Base-by-base conservation (phyloP, 2,797 vertebrate species). In the Sebastes miniatus region DNA sequence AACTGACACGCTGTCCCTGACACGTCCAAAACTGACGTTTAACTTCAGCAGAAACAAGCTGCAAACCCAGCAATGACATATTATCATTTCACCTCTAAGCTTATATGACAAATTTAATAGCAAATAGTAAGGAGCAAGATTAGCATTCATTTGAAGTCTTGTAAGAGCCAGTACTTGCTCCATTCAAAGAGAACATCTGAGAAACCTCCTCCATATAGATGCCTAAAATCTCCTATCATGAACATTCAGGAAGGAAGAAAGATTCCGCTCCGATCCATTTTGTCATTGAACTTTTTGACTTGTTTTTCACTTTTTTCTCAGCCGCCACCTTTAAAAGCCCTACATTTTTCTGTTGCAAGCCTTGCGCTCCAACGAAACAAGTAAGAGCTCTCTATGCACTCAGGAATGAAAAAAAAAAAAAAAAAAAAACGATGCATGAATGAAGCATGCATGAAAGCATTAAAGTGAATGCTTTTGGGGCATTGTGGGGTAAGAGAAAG, bases 381-480 rank as follows among this genome's bases (percentile, higher is more conserved):
- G 79, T 56, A 62, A 76, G 67, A 83, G 77, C 79, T 83, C 43
- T 81, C 64, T 43, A 16, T 76, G 70, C 72, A 73, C 87, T 87
- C 80, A 61, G 58, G 67, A 79, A 34, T 66, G 18, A 54, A 59
- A 32, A 68, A 14, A 82, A 52, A 47, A 2, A 47, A 2, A 5
- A 16, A 18, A 47, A 50, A 50, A 50, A 50, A 54, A 54, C 2
- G 20, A 56, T 5, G 31, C 70, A 79, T 67, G 80, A 80, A 87
- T 54, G 52, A 62, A 81, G 78, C 72, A 77, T 32, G 61, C 62
- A 84, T 76, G 82, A 89, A 87, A 80, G 74, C 76, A 76, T 78
- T 79, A 24, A 77, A 85, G 80, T 64, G 16, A 72, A 86, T 57
- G 85, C 57, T 81, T 89, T 74, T 29, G 32, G 75, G 73, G 32